A percentile compares a stretch with the other conserved stretches of the same genome.
Conservation (phyloP, 1,140 invertebrate species). For the Cotesia typhae region DNA sequence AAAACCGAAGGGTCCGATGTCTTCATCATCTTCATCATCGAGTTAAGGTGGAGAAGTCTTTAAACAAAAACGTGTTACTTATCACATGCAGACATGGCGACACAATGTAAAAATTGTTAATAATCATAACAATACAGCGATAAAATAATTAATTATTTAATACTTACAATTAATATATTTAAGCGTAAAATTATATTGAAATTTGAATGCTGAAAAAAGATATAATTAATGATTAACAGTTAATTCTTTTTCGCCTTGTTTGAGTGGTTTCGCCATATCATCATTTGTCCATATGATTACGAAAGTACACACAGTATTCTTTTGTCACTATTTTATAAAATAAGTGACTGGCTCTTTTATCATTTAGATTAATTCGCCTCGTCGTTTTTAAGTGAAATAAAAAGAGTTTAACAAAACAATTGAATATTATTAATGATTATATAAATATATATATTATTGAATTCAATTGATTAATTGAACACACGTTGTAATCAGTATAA, state of each 20-base stretch:
- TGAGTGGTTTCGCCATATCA: conserved; percentile 19
- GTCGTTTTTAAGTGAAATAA: neutral
- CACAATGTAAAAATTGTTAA: neutral
- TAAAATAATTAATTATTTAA: no score
- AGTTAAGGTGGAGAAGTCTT: conserved; percentile 54
- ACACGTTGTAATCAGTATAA: no score
- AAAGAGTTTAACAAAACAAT: neutral
- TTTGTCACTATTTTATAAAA: conserved; percentile 8
- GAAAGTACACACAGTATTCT: conserved; percentile 32
- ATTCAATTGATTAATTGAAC: no score
- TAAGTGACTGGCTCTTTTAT: conserved; percentile 10
- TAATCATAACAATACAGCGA: neutral
- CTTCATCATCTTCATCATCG: conserved; percentile 42
- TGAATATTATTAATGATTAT: neutral
- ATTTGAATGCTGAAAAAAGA: conserved; percentile 16
- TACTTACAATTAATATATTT: no score
- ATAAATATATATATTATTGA: no score
- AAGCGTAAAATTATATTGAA: no score
- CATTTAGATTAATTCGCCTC: conserved; percentile 12
- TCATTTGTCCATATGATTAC: conserved; percentile 19
- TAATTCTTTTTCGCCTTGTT: conserved; percentile 8
- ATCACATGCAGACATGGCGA: neutral
- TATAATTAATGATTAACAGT: conserved; percentile 26
- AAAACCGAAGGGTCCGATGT: conserved; percentile 76
- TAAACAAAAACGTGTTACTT: neutral